Evolutionary conservation across 2,888 invertebrate species (phyloP).

Genomic region (Herminia tarsipennalis): DNA sequence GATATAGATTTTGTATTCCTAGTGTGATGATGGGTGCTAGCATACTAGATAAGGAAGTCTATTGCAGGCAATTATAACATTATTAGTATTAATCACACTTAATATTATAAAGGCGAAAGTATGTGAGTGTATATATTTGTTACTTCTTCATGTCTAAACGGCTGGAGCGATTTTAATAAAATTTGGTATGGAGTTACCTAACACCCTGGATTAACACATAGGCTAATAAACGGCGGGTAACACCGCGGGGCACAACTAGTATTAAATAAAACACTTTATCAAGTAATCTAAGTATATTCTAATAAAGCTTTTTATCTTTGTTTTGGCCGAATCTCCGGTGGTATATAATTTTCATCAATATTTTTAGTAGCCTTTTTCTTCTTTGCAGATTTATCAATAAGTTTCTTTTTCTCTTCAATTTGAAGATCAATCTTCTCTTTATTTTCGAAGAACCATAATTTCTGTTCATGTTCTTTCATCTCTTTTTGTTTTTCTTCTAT

Average conservation of each 20-base stretch:
- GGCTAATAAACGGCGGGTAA: too few species aligned
- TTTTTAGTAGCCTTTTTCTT: slow-evolving; percentile 79
- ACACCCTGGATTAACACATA: too few species aligned
- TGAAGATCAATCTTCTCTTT: slow-evolving; percentile 90
- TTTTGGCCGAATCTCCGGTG: slow-evolving; percentile 87
- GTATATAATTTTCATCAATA: slow-evolving; percentile 88
- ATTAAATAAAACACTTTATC: background rate
- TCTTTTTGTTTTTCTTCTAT: slow-evolving; percentile 83
- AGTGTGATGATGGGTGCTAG: too few species aligned
- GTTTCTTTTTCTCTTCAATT: slow-evolving; percentile 87
- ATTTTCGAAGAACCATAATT: slow-evolving; percentile 93
- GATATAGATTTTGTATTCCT: too few species aligned
- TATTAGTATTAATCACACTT: too few species aligned
- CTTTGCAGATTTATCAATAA: slow-evolving; percentile 52
- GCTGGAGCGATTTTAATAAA: too few species aligned
- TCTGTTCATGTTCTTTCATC: slow-evolving; percentile 86
- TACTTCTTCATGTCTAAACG: too few species aligned
- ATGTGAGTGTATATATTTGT: too few species aligned
- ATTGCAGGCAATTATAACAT: too few species aligned
- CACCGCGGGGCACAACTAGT: background rate
- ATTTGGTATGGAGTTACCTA: too few species aligned
- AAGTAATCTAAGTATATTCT: background rate
- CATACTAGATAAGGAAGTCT: too few species aligned
- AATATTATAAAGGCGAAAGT: too few species aligned
- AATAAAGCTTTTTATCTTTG: slow-evolving; percentile 51